Base-by-base conservation (phyloP, 2,888 invertebrate genomes). In the Trissolcus japonicus region DNA sequence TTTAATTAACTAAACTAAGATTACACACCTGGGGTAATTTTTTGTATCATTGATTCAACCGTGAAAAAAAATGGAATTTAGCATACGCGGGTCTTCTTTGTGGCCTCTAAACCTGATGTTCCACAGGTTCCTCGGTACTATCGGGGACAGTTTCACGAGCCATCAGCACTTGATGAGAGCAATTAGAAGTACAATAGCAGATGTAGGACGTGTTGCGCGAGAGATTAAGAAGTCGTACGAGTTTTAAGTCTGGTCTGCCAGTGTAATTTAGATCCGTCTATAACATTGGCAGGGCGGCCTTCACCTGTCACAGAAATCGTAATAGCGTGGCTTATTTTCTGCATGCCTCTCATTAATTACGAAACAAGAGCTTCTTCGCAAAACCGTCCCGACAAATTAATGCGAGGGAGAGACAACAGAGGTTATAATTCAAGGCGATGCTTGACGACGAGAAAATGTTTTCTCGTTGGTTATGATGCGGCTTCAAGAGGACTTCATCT, bases 161-260 rank as follows among this genome's bases (percentile, higher is more conserved):
- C 79, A 74, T 48, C 80, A 75, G 78, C 81, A 82, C 83, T 80
- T 82, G 83, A 86, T 86, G 83, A 86, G 83, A 83, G 85, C 85
- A 87, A 87, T 86, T 87, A 87, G 83, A 67, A 59, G 43, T 78
- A 72, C 11, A 6, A 79, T 76, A 62, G 80, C 63, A 82, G 83
- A 88, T 87, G 83, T 88, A 87, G 87, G 86, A 81, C 87, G 85
- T 81, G 84, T 84, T 86, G 82, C 83, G 79, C 81, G 82, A 83
- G 81, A 85, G 86, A 88, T 87, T 87, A 88, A 86, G 87, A 88
- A 87, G 83, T 87, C 87, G 77, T 86, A 87, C 77, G 79, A 82
- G 68, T 81, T 81, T 81, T 65, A 77, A 79, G 81, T 79, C 80
- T 75, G 74, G 80, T 35, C 35, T 81, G 46, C 1, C n/a, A n/a